Evolutionary conservation across 1,140 invertebrate species (phyloP).

Genomic region (Macrobrachium nipponense): DNA sequence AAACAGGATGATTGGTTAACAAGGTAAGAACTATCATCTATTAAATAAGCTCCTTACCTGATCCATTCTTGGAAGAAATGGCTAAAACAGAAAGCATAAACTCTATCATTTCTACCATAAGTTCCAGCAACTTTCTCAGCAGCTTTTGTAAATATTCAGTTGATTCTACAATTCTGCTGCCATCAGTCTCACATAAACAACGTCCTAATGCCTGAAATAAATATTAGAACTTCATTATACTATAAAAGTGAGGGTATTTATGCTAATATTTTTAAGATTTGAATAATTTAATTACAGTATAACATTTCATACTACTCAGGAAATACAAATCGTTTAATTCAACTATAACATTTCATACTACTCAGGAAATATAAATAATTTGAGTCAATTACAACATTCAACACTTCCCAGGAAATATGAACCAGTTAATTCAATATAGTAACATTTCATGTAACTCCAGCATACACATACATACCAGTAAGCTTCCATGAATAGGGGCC

Average conservation of each 20-base stretch:
- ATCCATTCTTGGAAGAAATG: conserved; percentile 64
- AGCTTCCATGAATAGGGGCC: conserved; percentile 64
- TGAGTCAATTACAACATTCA: too few species aligned
- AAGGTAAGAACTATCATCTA: neutral
- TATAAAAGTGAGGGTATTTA: neutral
- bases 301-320: too few species aligned
- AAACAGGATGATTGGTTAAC: too few species aligned
- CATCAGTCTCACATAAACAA: neutral
- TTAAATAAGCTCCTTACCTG: conserved; percentile 28
- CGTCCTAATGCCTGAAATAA: conserved; percentile 23
- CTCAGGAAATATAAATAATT: too few species aligned
- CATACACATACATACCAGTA: conserved; percentile 65
- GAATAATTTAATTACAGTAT: too few species aligned
- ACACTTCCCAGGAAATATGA: too few species aligned
- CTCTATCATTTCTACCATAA: conserved; percentile 68
- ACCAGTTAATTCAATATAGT: too few species aligned
- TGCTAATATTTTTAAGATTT: too few species aligned
- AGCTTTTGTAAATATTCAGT: conserved; percentile 36
- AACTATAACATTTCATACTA: too few species aligned
- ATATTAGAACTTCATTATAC: neutral
- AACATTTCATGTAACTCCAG: too few species aligned
- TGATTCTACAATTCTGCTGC: too few species aligned
- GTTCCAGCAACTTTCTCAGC: conserved; percentile 62
- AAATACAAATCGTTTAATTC: too few species aligned
- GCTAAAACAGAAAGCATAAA: conserved; percentile 69